Evolutionary conservation across 2,797 vertebrate species (phyloP).

Genomic region (Crax fasciolata): DNA sequence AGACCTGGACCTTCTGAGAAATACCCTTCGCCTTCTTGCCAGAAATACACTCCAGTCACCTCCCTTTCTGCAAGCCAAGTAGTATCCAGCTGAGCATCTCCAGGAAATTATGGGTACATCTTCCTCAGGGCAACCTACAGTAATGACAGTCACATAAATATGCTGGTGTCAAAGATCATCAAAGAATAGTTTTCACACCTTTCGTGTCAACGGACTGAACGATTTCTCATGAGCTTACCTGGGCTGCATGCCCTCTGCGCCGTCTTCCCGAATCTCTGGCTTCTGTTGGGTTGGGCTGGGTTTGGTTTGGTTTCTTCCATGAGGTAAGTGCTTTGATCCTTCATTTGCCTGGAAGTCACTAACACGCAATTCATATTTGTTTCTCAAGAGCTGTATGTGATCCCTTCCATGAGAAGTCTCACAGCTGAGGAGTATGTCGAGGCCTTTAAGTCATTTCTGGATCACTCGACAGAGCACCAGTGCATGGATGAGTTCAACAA

Average conservation of each 20-base stretch:
- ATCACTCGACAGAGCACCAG: constrained; percentile 76
- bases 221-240: neutral
- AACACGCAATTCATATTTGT: neutral
- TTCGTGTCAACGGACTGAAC: neutral
- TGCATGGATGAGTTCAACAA: constrained; percentile 76
- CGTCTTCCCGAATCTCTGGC: neutral
- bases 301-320: neutral
- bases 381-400: constrained; percentile 51
- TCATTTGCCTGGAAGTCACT: neutral
- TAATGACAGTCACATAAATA: neutral
- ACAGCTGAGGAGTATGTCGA: constrained; percentile 69
- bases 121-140: neutral
- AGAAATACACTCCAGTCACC: neutral
- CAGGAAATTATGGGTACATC: neutral
- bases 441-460: constrained; percentile 73
- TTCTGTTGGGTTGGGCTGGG: neutral
- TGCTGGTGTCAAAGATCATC: rapidly evolving
- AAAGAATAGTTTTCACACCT: neutral
- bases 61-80: neutral
- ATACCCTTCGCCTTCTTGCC: neutral
- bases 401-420: constrained; percentile 71
- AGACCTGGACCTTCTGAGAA: neutral
- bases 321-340: neutral
- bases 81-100: neutral
- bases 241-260: neutral